Base-by-base conservation (phyloP, 2,797 vertebrate species). In the Galaxias olidus region DNA sequence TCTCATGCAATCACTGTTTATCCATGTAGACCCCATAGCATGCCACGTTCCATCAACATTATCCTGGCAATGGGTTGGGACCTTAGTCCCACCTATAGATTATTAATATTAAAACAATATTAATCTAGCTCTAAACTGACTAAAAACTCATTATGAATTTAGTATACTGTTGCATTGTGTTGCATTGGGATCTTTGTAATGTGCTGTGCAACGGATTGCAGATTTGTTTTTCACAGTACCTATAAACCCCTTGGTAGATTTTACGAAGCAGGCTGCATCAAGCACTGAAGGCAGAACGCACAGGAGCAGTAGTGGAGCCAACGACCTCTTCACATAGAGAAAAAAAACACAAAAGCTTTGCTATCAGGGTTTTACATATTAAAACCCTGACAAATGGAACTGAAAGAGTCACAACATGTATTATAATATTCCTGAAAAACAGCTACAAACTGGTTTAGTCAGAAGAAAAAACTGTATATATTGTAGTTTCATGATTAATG, bases 31-130 rank as follows among this genome's bases (percentile, higher is more conserved):
- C 10, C 83, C 85, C 0, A 77, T 0, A 4, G 20, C 1, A 66
- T 89, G 83, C 76, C 68, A 72, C 3, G 75, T 76, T 0, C 56
- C 11, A 68, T 91, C 86, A 0, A 0, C 0, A 0, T 0, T 0
- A 14, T 91, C 88, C 42, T 43, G 9, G 55, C 89, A 91, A 1
- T 79, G 66, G 30, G 71, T 84, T 6, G 30, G 30, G 30, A 6
- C 30, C 30, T 30, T 30, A 6, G 3, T 30, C 6, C 0, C 1
- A 9, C 1, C 88, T 85, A 0, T 19, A 0, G 13, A 5, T 62
- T 18, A 46, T 19, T 9, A 60, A 30, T 48, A 15, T 59, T 8
- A 45, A 19, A 15, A 7, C 17, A 53, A 18, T 12, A 44, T 18
- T 13, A n/a, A n/a, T n/a, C 13, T 30, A 30, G 30, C 6, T 30